Conservation (phyloP, 2,797 vertebrate species). For the Decapterus maruadsi region DNA sequence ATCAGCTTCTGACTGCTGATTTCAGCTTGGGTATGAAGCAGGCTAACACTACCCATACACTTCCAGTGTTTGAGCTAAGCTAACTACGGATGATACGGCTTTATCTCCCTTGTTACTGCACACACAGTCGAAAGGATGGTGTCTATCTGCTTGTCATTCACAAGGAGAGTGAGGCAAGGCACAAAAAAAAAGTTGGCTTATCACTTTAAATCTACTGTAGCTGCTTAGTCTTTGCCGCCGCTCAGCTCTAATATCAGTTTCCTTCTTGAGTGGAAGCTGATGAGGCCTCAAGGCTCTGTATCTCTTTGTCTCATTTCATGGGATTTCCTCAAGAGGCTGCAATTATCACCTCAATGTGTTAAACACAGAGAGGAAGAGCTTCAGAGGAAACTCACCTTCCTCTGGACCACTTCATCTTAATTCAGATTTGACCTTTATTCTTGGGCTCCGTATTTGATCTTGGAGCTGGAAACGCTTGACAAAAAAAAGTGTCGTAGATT, state of each 20-base stretch:
- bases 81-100: too few relatives aligned
- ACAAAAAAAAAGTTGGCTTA: too few relatives aligned
- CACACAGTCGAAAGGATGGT: too few relatives aligned
- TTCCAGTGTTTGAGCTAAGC: too few relatives aligned
- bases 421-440: slow-evolving; percentile 49
- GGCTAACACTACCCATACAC: too few relatives aligned
- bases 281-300: slow-evolving; percentile 8
- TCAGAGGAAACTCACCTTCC: background rate
- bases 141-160: too few relatives aligned
- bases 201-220: background rate
- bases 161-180: too few relatives aligned
- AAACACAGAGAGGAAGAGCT: background rate
- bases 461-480: background rate
- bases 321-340: slow-evolving; percentile 24
- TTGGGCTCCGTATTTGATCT: slow-evolving; percentile 6
- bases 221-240: background rate
- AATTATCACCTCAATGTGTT: slow-evolving; percentile 29
- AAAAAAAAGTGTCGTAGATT: slow-evolving; percentile 10
- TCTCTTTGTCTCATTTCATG: slow-evolving; percentile 21
- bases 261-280: slow-evolving; percentile 9
- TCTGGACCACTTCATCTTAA: slow-evolving; percentile 8
- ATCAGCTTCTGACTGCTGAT: too few relatives aligned
- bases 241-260: slow-evolving; percentile 11
- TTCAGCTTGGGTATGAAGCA: too few relatives aligned
- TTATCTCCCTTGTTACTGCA: too few relatives aligned